A percentile compares a stretch with the other conserved stretches of the same genome.
Conservation (phyloP, 2,113 vertebrate genomes). For the Tragelaphus buxtoni region DNA sequence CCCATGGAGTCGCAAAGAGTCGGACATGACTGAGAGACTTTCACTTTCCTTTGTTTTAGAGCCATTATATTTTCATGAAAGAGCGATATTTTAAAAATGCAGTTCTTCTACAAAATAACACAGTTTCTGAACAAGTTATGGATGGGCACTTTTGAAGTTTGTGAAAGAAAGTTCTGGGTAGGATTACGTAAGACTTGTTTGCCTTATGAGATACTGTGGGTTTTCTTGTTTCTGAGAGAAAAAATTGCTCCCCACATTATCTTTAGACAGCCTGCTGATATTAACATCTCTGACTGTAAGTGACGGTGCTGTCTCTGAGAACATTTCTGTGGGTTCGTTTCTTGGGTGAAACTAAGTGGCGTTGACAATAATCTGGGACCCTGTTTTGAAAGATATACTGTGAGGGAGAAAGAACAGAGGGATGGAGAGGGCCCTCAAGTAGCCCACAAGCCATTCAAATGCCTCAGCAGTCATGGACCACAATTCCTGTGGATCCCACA, state of each 20-base stretch:
- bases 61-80: neutral
- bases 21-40: neutral
- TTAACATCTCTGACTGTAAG: neutral
- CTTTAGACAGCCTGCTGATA: neutral
- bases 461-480: neutral
- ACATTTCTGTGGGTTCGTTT: neutral
- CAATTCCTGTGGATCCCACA: neutral
- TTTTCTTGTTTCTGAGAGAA: neutral
- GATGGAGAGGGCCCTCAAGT: neutral
- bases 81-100: neutral
- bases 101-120: neutral
- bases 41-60: neutral
- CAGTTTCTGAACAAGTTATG: neutral
- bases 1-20: neutral
- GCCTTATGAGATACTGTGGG: neutral
- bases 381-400: neutral
- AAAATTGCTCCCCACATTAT: neutral
- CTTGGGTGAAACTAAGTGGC: neutral
- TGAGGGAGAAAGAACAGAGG: neutral
- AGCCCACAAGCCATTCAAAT: neutral
- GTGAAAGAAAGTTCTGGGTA: neutral
- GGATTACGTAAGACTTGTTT: neutral
- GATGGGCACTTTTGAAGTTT: neutral
- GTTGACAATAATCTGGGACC: neutral
- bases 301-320: neutral